Percentiles rank a stretch among this genome's conserved stretches.
Evolutionary conservation across 2,888 invertebrate species (phyloP).

Genomic region (Acrocyrtus sp.): DNA sequence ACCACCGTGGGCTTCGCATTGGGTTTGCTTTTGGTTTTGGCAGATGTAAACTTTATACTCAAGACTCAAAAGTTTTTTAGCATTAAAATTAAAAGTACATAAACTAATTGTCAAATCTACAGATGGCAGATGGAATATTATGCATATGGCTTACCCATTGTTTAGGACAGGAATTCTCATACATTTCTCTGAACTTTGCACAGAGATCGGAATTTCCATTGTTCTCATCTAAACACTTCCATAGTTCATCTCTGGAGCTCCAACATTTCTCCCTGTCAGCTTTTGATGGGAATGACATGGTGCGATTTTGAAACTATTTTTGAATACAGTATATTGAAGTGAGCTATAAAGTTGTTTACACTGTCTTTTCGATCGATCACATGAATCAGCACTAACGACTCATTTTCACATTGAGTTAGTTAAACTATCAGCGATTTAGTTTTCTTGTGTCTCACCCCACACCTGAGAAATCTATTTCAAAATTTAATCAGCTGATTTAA

Average conservation of each 20-base stretch:
- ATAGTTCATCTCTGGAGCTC: conserved; percentile 85
- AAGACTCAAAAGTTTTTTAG: neutral
- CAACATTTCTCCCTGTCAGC: conserved; percentile 84
- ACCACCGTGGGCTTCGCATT: neutral
- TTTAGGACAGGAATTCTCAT: conserved; percentile 80
- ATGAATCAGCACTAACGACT: too few species aligned
- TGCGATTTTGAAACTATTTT: too few species aligned
- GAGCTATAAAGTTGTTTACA: too few species aligned
- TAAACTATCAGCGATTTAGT: too few species aligned
- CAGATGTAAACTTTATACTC: neutral
- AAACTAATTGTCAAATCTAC: too few species aligned
- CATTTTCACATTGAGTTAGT: too few species aligned
- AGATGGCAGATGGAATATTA: neutral
- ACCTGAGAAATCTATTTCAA: too few species aligned
- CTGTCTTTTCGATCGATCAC: too few species aligned
- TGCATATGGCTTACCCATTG: conserved; percentile 77
- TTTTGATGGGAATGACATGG: conserved; percentile 85
- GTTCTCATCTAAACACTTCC: conserved; percentile 83
- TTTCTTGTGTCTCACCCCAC: too few species aligned
- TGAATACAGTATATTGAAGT: too few species aligned
- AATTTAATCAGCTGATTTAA: too few species aligned
- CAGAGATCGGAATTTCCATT: conserved; percentile 72
- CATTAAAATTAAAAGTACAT: neutral
- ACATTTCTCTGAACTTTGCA: conserved; percentile 76
- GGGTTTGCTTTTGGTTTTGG: neutral